phyloP scores from a whole-genome alignment of 2,888 invertebrate genomes.

The Tetropium fuscum region DNA sequence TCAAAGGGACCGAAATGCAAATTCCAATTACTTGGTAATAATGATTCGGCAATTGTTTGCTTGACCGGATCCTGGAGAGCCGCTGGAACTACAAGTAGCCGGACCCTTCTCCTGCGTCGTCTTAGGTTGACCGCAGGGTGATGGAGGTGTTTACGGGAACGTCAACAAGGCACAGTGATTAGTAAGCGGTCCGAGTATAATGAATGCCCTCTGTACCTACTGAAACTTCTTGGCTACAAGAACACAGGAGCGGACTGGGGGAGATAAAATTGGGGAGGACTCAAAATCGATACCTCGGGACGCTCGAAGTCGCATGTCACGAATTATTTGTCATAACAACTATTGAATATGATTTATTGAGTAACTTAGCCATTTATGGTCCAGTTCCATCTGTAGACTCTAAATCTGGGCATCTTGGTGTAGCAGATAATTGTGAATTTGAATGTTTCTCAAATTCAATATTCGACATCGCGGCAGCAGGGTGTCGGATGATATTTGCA shows the following conservation, averaged over 20 bases:
- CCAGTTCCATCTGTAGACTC: too few relatives aligned
- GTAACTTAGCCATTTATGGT: too few relatives aligned
- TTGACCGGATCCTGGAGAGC: conserved; percentile 49
- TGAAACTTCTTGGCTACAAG: conserved; percentile 36
- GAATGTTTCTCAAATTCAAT: too few relatives aligned
- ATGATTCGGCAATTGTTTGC: conserved; percentile 57
- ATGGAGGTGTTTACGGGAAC: conserved; percentile 61
- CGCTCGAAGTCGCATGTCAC: too few relatives aligned
- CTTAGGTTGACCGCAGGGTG: conserved; percentile 54
- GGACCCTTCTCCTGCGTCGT: conserved; percentile 29
- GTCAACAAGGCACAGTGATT: conserved; percentile 58
- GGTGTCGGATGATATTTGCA: too few relatives aligned
- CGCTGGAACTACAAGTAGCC: neutral
- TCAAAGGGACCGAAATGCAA: conserved; percentile 55
- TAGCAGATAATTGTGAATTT: too few relatives aligned
- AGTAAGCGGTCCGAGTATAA: conserved; percentile 59
- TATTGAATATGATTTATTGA: too few relatives aligned
- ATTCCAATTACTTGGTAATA: conserved; percentile 58
- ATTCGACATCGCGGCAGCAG: too few relatives aligned
- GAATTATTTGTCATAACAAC: too few relatives aligned
- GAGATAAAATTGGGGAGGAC: too few relatives aligned
- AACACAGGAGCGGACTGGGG: neutral
- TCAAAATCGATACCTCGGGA: too few relatives aligned
- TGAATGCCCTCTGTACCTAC: conserved; percentile 55
- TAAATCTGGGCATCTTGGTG: too few relatives aligned